Base-by-base conservation (phyloP, 92 coral and sea anemone genomes). In the Virgularia gustaviana region DNA sequence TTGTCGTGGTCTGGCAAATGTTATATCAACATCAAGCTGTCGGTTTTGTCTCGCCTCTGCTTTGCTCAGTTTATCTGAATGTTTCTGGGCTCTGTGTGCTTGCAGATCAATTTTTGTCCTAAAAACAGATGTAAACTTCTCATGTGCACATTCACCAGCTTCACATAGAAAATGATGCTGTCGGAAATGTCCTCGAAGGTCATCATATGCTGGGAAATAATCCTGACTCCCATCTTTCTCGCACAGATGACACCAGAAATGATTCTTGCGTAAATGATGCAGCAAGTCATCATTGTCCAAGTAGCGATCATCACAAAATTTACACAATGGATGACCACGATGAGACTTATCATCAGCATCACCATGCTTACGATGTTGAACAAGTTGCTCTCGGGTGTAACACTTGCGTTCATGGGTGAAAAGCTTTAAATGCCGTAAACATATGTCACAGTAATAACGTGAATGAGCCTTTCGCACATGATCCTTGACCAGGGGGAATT, bases 171-270 rank as follows among this genome's bases (percentile, higher is more conserved):
- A 89, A 43, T 94, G 99, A 3, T 75, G 79, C 27, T 81, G 81
- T n/a, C 83, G 80, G 57, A 94, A 94, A 63, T 94, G 99, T 30
- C 56, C 65, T 16, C 90, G 72, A 33, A 94, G 87, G 45, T 47
- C 70, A 22, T 65, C 47, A 75, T 94, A 94, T 63, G 89, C 76
- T 1, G 73, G 41, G 25, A 60, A 94, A 65, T 94, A 94, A 35
- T 85, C 86, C 66, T 94, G 99, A 44, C 76, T 64, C 16, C 99
- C 99, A 75, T 87, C 87, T 55, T 83, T 85, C 52, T 94, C 99
- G 74, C 99, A 94, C 44, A 94, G 75, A 57, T 94, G 99, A 75
- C 99, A 94, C 86, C 96, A 89, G 57, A 89, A 94, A 66, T 94
- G 99, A 75, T 86, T 82, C 75, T 82, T 89, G 7, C 99, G 95